phyloP scores from a whole-genome alignment of 2,888 invertebrate species.

The Pantelozetes paolii region DNA sequence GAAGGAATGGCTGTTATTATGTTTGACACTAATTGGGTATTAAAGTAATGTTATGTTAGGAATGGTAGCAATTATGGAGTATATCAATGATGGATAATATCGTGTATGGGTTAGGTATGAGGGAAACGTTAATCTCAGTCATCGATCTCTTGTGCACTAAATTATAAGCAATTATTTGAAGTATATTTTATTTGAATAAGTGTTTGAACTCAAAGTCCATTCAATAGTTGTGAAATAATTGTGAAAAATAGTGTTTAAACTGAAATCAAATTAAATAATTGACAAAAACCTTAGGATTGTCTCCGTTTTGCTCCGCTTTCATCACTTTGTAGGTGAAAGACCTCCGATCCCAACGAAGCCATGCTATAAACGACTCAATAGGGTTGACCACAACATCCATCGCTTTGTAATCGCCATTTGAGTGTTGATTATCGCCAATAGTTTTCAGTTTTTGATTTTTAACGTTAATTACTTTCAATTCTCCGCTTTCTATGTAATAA shows the following conservation, averaged over 20 bases:
- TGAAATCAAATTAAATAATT: background rate
- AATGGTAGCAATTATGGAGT: too few species aligned
- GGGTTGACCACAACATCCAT: slow-evolving; percentile 13
- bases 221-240: too few species aligned
- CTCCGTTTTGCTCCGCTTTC: background rate
- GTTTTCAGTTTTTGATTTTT: background rate
- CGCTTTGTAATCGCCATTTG: background rate
- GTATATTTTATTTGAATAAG: too few species aligned
- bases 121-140: too few species aligned
- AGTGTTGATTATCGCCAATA: background rate
- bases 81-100: too few species aligned
- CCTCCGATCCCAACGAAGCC: background rate
- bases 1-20: too few species aligned
- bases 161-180: too few species aligned
- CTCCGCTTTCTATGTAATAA: background rate
- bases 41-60: too few species aligned
- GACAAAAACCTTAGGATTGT: background rate
- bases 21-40: too few species aligned
- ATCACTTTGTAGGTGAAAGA: background rate
- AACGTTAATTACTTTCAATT: background rate
- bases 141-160: too few species aligned
- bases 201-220: too few species aligned
- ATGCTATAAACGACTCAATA: background rate
- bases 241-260: background rate
- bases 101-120: too few species aligned